Conservation (phyloP, 2,797 vertebrate species). For the Anguilla pacifica region DNA sequence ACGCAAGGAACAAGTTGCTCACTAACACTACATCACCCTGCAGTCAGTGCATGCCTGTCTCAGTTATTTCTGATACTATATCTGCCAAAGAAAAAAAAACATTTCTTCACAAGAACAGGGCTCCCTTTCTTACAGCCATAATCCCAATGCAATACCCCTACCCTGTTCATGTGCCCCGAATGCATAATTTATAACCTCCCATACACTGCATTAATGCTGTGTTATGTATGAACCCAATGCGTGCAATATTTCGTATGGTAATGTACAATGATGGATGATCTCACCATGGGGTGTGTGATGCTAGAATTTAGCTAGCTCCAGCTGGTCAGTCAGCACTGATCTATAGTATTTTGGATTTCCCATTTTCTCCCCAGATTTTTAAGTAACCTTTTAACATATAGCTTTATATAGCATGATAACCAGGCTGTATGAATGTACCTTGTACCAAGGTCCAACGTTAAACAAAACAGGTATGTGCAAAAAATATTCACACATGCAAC, state of each 20-base stretch:
- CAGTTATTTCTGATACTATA: neutral
- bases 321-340: neutral
- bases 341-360: too few relatives aligned
- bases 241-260: neutral
- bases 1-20: neutral
- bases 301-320: neutral
- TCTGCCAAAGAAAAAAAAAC: neutral
- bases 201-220: neutral
- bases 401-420: neutral
- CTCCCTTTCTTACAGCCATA: neutral
- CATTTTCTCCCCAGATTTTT: too few relatives aligned
- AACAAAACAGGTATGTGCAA: neutral
- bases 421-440: neutral
- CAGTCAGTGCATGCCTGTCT: neutral
- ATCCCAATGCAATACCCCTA: neutral
- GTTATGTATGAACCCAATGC: neutral
- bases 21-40: neutral
- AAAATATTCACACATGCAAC: neutral
- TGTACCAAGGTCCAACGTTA: neutral
- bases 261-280: neutral
- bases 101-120: neutral
- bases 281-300: neutral
- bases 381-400: neutral
- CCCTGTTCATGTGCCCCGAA: neutral
- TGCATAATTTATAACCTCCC: neutral